phyloP scores from a whole-genome alignment of 2,888 invertebrate species.

The Hypercompe scribonia region DNA sequence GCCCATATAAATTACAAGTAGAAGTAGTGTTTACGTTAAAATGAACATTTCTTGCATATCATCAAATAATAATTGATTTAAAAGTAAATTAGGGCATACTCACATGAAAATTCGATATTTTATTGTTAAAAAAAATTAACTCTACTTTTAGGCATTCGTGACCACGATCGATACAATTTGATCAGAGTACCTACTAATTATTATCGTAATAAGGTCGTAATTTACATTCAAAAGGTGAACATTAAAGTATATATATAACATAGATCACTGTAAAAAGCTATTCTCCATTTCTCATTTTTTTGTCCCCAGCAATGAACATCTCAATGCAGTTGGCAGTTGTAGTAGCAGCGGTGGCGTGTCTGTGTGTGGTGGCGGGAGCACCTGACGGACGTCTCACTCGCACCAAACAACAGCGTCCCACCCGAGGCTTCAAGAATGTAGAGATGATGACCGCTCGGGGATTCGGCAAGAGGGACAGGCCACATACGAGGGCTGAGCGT shows the following conservation, averaged over 20 bases:
- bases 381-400: conserved; percentile 73
- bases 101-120: neutral
- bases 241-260: neutral
- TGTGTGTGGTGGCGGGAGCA: conserved; percentile 73
- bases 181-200: neutral
- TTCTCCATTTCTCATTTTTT: conserved; percentile 13
- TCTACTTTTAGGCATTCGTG: neutral
- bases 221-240: neutral
- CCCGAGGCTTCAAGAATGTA: conserved; percentile 88
- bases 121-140: neutral
- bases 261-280: neutral
- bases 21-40: neutral
- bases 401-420: conserved; percentile 85
- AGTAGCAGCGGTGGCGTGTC: conserved; percentile 73
- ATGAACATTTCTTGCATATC: neutral
- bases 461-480: conserved; percentile 88
- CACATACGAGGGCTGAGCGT: conserved; percentile 77
- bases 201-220: too few relatives aligned
- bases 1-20: neutral
- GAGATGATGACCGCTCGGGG: conserved; percentile 89
- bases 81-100: neutral
- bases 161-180: neutral
- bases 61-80: neutral
- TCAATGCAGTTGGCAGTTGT: conserved; percentile 74
- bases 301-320: conserved; percentile 75